Conservation (phyloP, 2,797 vertebrate genomes). For the Balearica regulorum region DNA sequence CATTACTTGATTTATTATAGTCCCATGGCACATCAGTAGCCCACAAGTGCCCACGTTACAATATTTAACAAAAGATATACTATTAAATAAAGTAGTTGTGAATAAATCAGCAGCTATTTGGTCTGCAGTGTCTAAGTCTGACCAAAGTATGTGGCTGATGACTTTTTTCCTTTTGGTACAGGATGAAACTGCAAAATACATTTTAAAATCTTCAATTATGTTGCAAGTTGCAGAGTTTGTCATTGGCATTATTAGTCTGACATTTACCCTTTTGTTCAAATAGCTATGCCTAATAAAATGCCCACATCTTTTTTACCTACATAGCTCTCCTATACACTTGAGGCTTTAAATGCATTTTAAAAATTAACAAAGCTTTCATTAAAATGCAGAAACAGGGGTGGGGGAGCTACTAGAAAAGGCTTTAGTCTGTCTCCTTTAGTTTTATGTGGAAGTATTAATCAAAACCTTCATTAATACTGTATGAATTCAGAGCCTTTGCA, state of each 20-base stretch:
- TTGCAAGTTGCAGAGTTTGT: conserved; percentile 33
- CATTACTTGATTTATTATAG: neutral
- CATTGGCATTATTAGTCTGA: conserved; percentile 1
- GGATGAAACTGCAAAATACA: neutral
- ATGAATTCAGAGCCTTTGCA: neutral
- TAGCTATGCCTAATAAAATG: conserved; percentile 55
- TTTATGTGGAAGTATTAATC: conserved; percentile 64
- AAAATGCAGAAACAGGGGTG: conserved; percentile 58
- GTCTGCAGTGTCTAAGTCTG: neutral
- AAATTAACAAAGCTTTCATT: conserved; percentile 69
- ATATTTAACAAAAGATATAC: conserved; percentile 22
- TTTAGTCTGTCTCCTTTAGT: conserved; percentile 54
- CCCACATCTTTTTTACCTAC: neutral
- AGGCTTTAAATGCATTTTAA: conserved; percentile 66
- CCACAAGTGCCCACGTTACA: neutral
- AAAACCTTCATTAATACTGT: conserved; percentile 65
- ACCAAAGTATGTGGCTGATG: neutral
- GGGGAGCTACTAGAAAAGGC: conserved; percentile 34
- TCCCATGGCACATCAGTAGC: neutral
- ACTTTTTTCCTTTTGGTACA: neutral
- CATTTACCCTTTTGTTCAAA: conserved; percentile 53
- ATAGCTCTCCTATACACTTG: conserved; percentile 1
- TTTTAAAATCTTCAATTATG: conserved; percentile 32
- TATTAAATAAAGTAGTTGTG: conserved; percentile 11
- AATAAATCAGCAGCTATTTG: conserved; percentile 23